Conservation (phyloP, 2,888 invertebrate genomes). For the Hirtodrosophila trivittata region DNA sequence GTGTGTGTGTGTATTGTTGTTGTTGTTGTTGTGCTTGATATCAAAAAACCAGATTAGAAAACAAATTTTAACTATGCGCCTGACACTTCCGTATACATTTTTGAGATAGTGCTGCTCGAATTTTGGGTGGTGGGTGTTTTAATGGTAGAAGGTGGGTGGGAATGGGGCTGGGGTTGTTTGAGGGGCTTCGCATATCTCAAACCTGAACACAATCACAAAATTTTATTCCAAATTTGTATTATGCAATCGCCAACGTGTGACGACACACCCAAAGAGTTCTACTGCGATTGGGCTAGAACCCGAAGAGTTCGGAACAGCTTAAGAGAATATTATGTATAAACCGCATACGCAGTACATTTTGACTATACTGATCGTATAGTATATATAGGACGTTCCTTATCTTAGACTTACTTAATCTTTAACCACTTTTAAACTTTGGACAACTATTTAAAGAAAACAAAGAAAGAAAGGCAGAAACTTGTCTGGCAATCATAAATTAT, state of each 20-base stretch:
- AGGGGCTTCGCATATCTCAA: too few species aligned
- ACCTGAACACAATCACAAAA: neutral
- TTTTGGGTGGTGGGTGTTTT: neutral
- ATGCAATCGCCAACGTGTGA: conserved; percentile 31
- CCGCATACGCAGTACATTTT: too few species aligned
- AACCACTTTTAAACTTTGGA: too few species aligned
- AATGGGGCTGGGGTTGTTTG: neutral
- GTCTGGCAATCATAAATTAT: too few species aligned
- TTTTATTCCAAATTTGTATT: conserved; percentile 23
- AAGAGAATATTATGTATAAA: too few species aligned
- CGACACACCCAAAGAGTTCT: neutral
- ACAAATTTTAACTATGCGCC: conserved; percentile 44
- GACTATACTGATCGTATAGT: too few species aligned
- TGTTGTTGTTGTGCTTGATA: conserved; percentile 20
- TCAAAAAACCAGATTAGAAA: conserved; percentile 52
- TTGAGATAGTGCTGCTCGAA: conserved; percentile 12
- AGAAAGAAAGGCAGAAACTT: too few species aligned
- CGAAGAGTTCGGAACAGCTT: too few species aligned
- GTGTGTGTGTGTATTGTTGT: neutral
- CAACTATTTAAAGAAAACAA: too few species aligned
- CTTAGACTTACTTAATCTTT: too few species aligned
- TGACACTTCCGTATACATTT: conserved; percentile 44
- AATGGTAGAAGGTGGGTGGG: neutral
- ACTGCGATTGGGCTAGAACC: too few species aligned
- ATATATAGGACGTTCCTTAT: too few species aligned